These are phyloP conservation scores for Crax fasciolata DNA, from an alignment of 2,797 vertebrate genomes.

Conservation along the genomic window DNA sequence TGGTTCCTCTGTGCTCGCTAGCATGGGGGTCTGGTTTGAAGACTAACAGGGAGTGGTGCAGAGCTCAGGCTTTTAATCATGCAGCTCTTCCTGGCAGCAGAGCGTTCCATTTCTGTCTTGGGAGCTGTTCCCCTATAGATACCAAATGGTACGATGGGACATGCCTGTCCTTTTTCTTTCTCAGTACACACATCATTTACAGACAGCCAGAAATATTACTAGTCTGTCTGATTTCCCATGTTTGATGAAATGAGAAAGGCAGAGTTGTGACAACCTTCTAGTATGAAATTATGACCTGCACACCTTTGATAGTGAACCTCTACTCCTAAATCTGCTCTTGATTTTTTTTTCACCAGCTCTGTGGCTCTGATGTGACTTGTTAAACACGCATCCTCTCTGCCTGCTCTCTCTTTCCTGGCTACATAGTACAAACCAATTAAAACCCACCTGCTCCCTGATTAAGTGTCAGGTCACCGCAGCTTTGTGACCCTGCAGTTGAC, in stretches of 20 bases:
- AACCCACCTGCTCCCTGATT: not conserved
- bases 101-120: not conserved
- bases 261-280: not conserved
- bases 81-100: not conserved
- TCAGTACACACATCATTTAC: not conserved
- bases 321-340: not conserved
- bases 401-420: not conserved
- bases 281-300: not conserved
- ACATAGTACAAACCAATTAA: too few species aligned
- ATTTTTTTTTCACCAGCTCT: not conserved
- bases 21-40: not conserved
- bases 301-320: not conserved
- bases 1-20: not conserved
- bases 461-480: not conserved
- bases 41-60: not conserved
- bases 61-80: not conserved
- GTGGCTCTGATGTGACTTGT: not conserved
- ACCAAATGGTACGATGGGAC: not conserved
- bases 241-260: not conserved
- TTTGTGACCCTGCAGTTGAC: not conserved
- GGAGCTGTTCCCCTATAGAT: not conserved
- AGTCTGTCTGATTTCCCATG: not conserved
- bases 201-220: not conserved
- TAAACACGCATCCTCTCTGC: too few species aligned
- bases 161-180: not conserved